Evolutionary conservation across 2,888 invertebrate genomes (phyloP).

Genomic region (Epirrita christyi): DNA sequence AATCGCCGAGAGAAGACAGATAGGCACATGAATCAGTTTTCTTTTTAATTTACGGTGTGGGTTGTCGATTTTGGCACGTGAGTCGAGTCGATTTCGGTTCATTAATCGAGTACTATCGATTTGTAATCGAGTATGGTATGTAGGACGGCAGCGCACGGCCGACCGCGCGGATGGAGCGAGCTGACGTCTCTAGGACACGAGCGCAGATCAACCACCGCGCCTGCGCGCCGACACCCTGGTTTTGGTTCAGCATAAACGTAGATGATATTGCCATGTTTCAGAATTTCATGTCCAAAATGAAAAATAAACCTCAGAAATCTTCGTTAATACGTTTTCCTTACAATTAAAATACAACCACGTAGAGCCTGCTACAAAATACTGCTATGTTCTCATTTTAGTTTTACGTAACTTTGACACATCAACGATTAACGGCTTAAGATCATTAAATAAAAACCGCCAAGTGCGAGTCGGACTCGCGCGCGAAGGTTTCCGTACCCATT

Average conservation of each 20-base stretch:
- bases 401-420: too few relatives aligned
- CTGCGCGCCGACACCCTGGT: slow-evolving; percentile 66
- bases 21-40: slow-evolving; percentile 34
- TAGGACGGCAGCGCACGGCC: slow-evolving; percentile 58
- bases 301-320: not conserved
- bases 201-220: slow-evolving; percentile 69
- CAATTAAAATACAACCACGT: too few relatives aligned
- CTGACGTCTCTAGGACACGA: slow-evolving; percentile 60
- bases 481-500: too few relatives aligned
- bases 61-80: slow-evolving; percentile 48
- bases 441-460: too few relatives aligned
- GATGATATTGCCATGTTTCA: slow-evolving; percentile 35
- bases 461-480: too few relatives aligned
- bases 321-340: not conserved
- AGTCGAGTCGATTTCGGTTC: slow-evolving; percentile 49
- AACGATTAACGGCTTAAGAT: too few relatives aligned
- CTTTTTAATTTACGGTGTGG: slow-evolving; percentile 32
- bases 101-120: slow-evolving; percentile 70
- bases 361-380: too few relatives aligned
- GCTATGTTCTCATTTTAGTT: too few relatives aligned
- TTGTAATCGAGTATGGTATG: slow-evolving; percentile 54
- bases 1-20: slow-evolving; percentile 12
- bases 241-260: slow-evolving; percentile 50
- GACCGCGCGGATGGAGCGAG: slow-evolving; percentile 64
- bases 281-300: not conserved